Percentiles rank a stretch among this genome's conserved stretches.
Evolutionary conservation across 2,113 vertebrate genomes (phyloP).

Genomic region (Lamprotornis superbus): DNA sequence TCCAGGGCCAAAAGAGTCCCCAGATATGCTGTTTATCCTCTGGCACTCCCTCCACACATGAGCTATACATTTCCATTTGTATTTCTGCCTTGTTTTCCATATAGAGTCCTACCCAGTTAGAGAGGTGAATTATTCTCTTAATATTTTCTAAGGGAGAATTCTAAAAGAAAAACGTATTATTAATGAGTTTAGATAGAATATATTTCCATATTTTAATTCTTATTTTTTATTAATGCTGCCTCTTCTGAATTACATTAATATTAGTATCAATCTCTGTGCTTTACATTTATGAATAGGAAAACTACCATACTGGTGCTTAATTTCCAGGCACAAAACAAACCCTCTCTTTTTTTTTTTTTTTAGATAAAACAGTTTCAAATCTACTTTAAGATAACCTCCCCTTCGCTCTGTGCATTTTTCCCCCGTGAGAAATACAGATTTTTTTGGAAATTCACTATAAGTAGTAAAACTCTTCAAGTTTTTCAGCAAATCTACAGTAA

Average conservation of each 20-base stretch:
- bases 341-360: not conserved
- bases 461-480: not conserved
- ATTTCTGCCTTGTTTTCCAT: not conserved
- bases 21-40: not conserved
- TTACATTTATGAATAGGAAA: not conserved
- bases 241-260: not conserved
- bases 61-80: not conserved
- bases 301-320: not conserved
- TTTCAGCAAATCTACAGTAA: not conserved
- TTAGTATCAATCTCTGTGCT: not conserved
- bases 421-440: not conserved
- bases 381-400: not conserved
- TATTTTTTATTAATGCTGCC: not conserved
- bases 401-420: not conserved
- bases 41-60: not conserved
- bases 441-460: not conserved
- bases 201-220: slow-evolving; percentile 8
- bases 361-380: not conserved
- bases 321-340: not conserved
- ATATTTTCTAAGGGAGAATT: not conserved
- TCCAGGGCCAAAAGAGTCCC: not conserved
- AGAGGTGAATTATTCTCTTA: not conserved
- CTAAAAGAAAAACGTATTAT: not conserved
- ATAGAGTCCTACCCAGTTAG: not conserved
- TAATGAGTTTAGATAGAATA: not conserved